Conservation (phyloP, 2,888 invertebrate species). For the Dasypolia templi region DNA sequence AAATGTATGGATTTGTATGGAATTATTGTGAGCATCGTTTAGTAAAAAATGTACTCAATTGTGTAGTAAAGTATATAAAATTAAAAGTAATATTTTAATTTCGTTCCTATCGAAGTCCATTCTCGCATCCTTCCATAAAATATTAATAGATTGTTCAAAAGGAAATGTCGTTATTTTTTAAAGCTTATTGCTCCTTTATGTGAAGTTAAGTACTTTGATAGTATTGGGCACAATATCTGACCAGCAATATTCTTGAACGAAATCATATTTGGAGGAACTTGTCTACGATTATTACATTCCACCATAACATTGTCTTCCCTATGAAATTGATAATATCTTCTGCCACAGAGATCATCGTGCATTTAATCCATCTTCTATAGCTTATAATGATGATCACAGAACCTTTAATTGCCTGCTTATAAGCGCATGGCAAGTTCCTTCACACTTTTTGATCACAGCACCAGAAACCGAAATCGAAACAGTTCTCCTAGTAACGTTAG, state of each 20-base stretch:
- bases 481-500: neutral
- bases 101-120: constrained; percentile 76
- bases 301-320: neutral
- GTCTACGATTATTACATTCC: neutral
- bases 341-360: too few species aligned
- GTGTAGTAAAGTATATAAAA: constrained; percentile 65
- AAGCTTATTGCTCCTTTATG: constrained; percentile 66
- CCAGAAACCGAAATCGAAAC: neutral
- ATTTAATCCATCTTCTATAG: constrained; percentile 3
- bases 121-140: constrained; percentile 75
- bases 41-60: constrained; percentile 67
- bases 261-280: neutral
- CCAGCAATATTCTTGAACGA: neutral
- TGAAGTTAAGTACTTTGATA: constrained; percentile 58
- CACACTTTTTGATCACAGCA: neutral
- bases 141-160: constrained; percentile 60
- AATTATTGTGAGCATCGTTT: constrained; percentile 63
- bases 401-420: neutral
- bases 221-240: neutral
- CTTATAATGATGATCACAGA: neutral
- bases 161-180: constrained; percentile 63
- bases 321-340: neutral
- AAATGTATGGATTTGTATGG: constrained; percentile 63
- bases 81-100: constrained; percentile 61
- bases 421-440: neutral